Conservation (phyloP, 2,797 vertebrate species). For the Typhlichthys eigenmanni region DNA sequence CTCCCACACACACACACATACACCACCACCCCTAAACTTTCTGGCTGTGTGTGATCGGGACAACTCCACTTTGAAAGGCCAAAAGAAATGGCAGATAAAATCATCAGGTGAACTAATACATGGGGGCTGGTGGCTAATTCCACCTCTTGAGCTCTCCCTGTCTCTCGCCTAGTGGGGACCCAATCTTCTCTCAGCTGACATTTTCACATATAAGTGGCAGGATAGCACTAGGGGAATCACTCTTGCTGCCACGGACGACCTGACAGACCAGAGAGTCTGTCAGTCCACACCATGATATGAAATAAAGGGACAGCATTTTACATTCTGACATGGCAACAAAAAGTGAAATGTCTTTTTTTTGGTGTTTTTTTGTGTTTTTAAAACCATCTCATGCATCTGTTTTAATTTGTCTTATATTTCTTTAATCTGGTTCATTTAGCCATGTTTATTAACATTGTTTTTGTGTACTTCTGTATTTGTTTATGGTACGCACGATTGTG, state of each 20-base stretch:
- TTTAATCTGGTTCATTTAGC: too few species aligned
- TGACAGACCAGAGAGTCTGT: background rate
- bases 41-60: too few species aligned
- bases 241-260: background rate
- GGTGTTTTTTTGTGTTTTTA: too few species aligned
- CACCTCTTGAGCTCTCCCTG: slow-evolving; percentile 18
- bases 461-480: too few species aligned
- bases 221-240: slow-evolving; percentile 3
- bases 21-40: too few species aligned
- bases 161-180: slow-evolving; percentile 36
- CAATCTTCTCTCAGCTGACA: slow-evolving; percentile 32
- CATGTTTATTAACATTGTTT: too few species aligned
- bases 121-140: slow-evolving; percentile 31
- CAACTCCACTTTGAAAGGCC: too few species aligned
- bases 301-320: background rate
- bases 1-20: too few species aligned
- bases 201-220: slow-evolving; percentile 47
- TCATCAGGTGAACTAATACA: slow-evolving; percentile 21
- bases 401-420: background rate
- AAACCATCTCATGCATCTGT: background rate
- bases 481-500: too few species aligned
- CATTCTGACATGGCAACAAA: background rate
- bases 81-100: too few species aligned
- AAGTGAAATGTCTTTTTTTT: background rate
- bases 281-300: background rate